Conservation (phyloP, 2,888 invertebrate species). For the Sicus ferrugineus region DNA sequence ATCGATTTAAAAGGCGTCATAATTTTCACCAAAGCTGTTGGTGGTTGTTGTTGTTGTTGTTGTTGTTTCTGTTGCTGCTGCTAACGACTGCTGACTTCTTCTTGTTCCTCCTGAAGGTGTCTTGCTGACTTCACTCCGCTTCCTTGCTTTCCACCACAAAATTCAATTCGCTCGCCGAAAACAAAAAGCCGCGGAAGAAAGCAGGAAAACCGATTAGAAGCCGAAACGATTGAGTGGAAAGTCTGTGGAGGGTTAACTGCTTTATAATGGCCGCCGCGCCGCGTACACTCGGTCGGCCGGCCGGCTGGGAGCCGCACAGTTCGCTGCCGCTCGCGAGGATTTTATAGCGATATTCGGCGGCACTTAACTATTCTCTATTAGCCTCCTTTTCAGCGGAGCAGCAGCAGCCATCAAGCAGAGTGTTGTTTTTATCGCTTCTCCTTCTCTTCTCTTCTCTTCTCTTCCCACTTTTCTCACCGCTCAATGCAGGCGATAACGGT, state of each 20-base stretch:
- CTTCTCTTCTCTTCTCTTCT: not conserved
- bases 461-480: conserved; percentile 30
- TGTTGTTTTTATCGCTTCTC: conserved; percentile 6
- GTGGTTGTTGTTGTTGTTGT: conserved; percentile 11
- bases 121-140: not conserved
- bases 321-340: not conserved
- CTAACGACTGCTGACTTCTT: not conserved
- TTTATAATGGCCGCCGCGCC: conserved; percentile 7
- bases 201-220: not conserved
- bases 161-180: conserved; percentile 28
- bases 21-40: conserved; percentile 42
- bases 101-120: not conserved
- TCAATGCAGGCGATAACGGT: conserved; percentile 80
- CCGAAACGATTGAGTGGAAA: conserved; percentile 4
- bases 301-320: not conserved
- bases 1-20: conserved; percentile 45
- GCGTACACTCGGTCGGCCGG: not conserved
- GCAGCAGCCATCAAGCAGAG: not conserved
- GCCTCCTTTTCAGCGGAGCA: not conserved
- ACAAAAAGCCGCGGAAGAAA: not conserved
- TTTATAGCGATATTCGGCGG: not conserved
- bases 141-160: conserved; percentile 29
- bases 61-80: not conserved
- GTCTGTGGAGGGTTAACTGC: conserved; percentile 11
- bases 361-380: not conserved